Evolutionary conservation across 2,888 invertebrate genomes (phyloP), one percentile per base, ranked within the genome.

Genomic region (Macrophya alboannulata): DNA sequence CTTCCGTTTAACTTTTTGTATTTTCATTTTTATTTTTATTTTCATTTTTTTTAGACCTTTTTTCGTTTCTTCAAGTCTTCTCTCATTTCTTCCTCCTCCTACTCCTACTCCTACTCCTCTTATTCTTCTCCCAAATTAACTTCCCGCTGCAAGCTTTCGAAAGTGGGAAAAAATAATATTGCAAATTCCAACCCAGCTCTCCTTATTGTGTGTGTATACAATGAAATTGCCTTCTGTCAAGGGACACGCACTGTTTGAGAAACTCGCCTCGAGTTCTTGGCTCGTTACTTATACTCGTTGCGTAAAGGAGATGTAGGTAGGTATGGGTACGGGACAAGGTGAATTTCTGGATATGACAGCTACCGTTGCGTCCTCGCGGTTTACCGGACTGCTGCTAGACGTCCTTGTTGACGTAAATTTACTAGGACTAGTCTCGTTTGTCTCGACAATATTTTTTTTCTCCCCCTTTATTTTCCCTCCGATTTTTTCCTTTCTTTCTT

Each of bases 1-100:
- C 77, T 86, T 84, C 86, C 86, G 88, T 88, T 89, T 87, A 88
- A 88, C 77, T 84, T 85, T 82, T 71, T 65, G 9, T 8, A 65
- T 72, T 81, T 81, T 48, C 8, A 15, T 65, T 68, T 51, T 76
- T 25, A n/a, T 51, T 31, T 76, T 51, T n/a, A 37, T 17, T 43
- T 43, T 9, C 15, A 9, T 37, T 12, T 72, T 37, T 51, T 31
- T 31, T 31, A 31, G 31, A 31, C 31, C 6, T 76, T 4, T 6
- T 0, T n/a, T 21, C n/a, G 37, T 81, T 62, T 62, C 62, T 62
- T 51, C 9, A 9, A 2, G 5, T 55, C 37, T 25, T 25, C 51
- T 55, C 51, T 48, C 51, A n/a, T 43, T 17, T 10, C 43, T 21
- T 45, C 9, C 62, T 62, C 62, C 62, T 72, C 45, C 10, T 25